Evolutionary conservation across 2,113 vertebrate species (phyloP).

Genomic region (Heloderma charlesbogerti): DNA sequence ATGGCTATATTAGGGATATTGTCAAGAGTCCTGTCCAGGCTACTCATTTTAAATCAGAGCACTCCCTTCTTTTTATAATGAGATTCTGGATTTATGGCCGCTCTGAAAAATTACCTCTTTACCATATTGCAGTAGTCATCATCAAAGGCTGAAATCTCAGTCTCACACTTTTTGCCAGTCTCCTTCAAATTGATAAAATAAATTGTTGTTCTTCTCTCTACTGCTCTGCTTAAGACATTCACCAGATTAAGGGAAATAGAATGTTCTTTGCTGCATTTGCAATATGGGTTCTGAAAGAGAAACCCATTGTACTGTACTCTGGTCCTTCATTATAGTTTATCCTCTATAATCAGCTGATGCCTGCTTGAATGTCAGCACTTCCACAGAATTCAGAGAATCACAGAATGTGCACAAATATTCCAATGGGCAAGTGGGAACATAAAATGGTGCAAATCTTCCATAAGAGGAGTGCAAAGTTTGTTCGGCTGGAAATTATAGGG

Average conservation of each 20-base stretch:
- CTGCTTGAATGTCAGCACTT: background rate
- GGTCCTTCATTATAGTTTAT: background rate
- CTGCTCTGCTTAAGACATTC: background rate
- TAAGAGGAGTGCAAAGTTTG: background rate
- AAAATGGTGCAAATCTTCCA: background rate
- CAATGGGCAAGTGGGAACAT: background rate
- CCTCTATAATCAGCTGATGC: background rate
- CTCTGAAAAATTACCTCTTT: constrained; percentile 38
- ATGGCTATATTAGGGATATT: background rate
- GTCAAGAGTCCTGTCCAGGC: background rate
- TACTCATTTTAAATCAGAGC: constrained; percentile 29
- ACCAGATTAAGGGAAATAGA: background rate
- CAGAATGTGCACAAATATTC: background rate
- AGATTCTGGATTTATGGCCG: constrained; percentile 32
- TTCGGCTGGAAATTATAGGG: background rate
- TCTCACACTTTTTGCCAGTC: constrained; percentile 9
- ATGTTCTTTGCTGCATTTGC: background rate
- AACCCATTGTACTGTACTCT: background rate
- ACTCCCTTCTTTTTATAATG: constrained; percentile 31
- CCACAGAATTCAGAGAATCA: background rate
- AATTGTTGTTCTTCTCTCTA: constrained; percentile 27
- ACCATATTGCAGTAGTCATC: constrained; percentile 41
- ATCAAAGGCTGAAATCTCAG: constrained; percentile 32
- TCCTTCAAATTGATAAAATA: constrained; percentile 38
- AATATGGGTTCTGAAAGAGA: background rate